Evolutionary conservation across 2,113 vertebrate species (phyloP), one percentile per base, ranked within the genome.

Genomic region (Pteruthius melanotis): DNA sequence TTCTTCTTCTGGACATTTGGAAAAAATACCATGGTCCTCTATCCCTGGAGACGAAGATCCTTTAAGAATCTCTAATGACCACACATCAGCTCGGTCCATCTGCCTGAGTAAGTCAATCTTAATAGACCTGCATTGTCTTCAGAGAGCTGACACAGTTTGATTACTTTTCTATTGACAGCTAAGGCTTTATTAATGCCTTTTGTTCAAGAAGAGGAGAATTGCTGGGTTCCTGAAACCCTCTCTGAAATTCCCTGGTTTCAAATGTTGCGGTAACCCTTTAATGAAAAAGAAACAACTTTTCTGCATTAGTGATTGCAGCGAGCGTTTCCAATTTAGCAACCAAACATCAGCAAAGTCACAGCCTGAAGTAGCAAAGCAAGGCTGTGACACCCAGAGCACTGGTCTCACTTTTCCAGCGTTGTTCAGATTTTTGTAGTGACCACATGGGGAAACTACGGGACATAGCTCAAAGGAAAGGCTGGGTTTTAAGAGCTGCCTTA

Each of bases 1-100:
- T 95, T 89, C 94, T 93, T 95, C 87, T 94, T 93, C 88, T 87
- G 79, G 83, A 83, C 90, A 92, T 86, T 93, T 91, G 85, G 60
- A 60, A 92, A 90, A 92, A 90, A 74, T 83, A 30, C 84, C 54
- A 10, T 40, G 44, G 76, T 66, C 79, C 47, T 60, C 76, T 57
- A 0, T 89, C 96, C 88, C 90, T 70, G 72, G 95, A 86, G 95
- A 93, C 1, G 1, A 88, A 94, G 88, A 65, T 93, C 85, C 75
- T 92, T 88, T 96, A 91, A 91, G 87, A 79, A 71, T 78, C n/a
- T 93, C 85, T 87, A 81, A 49, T 88, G 93, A 71, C 76, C 59
- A n/a, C 60, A 28, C 75, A 65, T 86, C 87, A 91, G 70, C 68
- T 78, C 11, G 2, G 44, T 87, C 93, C 88, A 95, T 93, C 94